phyloP scores from a whole-genome alignment of 2,888 invertebrate genomes.

The Caenorhabditis sulstoni region DNA sequence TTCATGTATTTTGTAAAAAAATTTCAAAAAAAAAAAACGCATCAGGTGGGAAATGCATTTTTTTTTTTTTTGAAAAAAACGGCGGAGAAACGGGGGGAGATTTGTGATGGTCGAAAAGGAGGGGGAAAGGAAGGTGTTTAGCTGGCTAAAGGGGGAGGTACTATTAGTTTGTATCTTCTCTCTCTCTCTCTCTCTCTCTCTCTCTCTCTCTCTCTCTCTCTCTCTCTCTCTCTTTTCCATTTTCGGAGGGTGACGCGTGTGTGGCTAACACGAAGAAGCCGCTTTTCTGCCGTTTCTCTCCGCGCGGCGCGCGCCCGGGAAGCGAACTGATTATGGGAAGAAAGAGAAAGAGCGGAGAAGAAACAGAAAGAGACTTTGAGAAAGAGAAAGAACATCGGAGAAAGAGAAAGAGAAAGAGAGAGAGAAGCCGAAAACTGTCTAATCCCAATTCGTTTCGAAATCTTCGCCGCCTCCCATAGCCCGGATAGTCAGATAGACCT shows the following conservation, averaged over 20 bases:
- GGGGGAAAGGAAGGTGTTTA: neutral
- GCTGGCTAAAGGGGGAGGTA: constrained; percentile 11
- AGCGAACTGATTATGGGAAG: too few relatives aligned
- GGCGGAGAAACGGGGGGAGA: neutral
- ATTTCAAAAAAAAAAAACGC: neutral
- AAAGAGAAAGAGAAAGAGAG: neutral
- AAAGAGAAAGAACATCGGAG: constrained; percentile 7
- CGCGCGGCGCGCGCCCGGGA: constrained; percentile 9
- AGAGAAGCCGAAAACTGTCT: constrained; percentile 16
- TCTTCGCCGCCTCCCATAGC: too few relatives aligned
- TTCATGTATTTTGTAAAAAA: neutral
- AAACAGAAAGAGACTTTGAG: too few relatives aligned
- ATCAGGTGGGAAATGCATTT: too few relatives aligned
- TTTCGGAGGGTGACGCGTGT: neutral
- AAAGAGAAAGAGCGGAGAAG: too few relatives aligned
- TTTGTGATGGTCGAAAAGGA: neutral
- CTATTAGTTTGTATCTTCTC: constrained; percentile 17
- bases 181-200: constrained; percentile 5
- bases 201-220: constrained; percentile 4
- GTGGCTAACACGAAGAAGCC: constrained; percentile 25
- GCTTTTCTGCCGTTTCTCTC: constrained; percentile 1
- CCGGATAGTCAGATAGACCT: too few relatives aligned
- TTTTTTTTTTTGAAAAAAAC: too few relatives aligned
- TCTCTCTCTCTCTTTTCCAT: constrained; percentile 6
- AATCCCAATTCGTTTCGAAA: too few relatives aligned